A percentile compares a stretch with the other conserved stretches of the same genome.
These are phyloP conservation scores for Meloe dianella DNA, from an alignment of 2,888 invertebrate species.

Conservation along the genomic window DNA sequence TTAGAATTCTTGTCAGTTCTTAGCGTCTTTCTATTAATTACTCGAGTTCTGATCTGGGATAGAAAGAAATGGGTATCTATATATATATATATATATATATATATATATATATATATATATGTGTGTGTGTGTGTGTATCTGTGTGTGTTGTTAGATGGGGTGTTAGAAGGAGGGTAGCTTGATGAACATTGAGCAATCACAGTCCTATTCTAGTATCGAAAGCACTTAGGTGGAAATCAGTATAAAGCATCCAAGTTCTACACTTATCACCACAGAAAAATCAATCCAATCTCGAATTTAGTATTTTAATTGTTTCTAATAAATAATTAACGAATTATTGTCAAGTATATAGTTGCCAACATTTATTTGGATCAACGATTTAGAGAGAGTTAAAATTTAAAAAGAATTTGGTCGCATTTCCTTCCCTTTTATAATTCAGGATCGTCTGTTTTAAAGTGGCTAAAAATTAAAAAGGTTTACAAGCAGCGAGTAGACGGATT, in stretches of 20 bases:
- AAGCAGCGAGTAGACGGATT: slow-evolving; percentile 22
- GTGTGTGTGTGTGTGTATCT: slow-evolving; percentile 42
- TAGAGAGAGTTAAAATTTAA: neutral
- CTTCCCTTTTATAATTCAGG: neutral
- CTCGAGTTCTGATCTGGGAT: slow-evolving; percentile 57
- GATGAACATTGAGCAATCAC: slow-evolving; percentile 59
- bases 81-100: slow-evolving; percentile 40
- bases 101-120: no score
- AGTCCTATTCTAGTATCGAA: slow-evolving; percentile 57
- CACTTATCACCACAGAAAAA: slow-evolving; percentile 27
- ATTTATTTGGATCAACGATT: neutral
- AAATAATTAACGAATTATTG: neutral
- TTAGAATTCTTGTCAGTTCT: slow-evolving; percentile 58
- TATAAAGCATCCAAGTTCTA: slow-evolving; percentile 34
- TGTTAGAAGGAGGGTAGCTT: slow-evolving; percentile 52
- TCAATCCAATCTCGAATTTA: slow-evolving; percentile 22
- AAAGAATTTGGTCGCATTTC: neutral
- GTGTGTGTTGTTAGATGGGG: slow-evolving; percentile 22
- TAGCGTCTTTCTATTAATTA: slow-evolving; percentile 59
- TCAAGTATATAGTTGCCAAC: neutral
- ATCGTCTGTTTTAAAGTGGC: slow-evolving; percentile 19
- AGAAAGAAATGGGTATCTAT: slow-evolving; percentile 38
- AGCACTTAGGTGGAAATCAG: slow-evolving; percentile 44
- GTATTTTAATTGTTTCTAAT: slow-evolving; percentile 18
- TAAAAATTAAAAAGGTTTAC: slow-evolving; percentile 27